Evolutionary conservation across 2,888 invertebrate genomes (phyloP), one percentile per base, ranked within the genome.

Genomic region (Hemithea aestivaria): DNA sequence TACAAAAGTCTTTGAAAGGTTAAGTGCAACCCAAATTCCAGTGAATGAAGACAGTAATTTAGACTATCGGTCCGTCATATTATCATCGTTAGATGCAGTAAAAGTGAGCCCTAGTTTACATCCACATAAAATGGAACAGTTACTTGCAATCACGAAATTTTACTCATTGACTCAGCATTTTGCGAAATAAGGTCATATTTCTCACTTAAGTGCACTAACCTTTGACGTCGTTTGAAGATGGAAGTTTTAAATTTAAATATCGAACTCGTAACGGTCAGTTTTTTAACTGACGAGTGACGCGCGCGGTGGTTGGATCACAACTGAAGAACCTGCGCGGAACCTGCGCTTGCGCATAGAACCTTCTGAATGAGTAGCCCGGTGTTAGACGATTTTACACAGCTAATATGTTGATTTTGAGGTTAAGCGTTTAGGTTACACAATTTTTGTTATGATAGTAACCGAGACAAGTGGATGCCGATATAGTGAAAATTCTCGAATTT

Each of bases 241-340:
- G 42, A 40, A 38, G 36, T 23, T 28, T 36, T 20, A 22, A 26
- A 22, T 39, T 30, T 24, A 10, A 26, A 29, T 33, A n/a, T 41
- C 10, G 25, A 35, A 45, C 43, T 51, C 48, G 6, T 33, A 38
- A 22, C 16, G 29, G 20, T 7, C 22, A 10, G 21, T 27, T 38
- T 29, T 29, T 6, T 30, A 29, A 27, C 8, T 23, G 8, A 25
- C 54, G 50, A 48, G 53, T 48, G 51, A 31, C 48, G 28, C 6
- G 40, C 51, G 41, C 54, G 51, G 45, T 48, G 53, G 31, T 46
- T 48, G 9, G 41, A 45, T 47, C 46, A 39, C 41, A 48, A 63
- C 63, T 63, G 50, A 56, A 50, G 53, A n/a, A n/a, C 40, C 43
- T 46, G 3, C 16, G 30, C 22, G 10, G 46, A 50, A 26, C 29